phyloP scores from a whole-genome alignment of 1,140 invertebrate genomes.

The Cylas formicarius region DNA sequence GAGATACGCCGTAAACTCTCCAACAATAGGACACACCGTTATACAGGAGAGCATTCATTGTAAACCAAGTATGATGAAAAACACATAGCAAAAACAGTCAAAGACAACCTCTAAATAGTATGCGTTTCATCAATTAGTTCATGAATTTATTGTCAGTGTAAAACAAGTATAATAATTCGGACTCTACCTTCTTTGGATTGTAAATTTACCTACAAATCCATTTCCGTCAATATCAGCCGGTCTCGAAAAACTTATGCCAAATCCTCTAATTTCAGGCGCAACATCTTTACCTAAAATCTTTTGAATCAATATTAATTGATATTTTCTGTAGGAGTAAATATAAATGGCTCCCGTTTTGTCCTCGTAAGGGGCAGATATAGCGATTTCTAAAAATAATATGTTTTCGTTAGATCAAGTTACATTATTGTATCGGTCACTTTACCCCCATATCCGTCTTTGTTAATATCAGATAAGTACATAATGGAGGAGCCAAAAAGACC shows the following conservation, averaged over 20 bases:
- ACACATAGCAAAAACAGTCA: constrained; percentile 3
- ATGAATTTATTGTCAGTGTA: too few species aligned
- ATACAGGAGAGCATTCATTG: too few species aligned
- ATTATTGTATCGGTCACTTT: constrained; percentile 3
- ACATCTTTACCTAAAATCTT: constrained; percentile 40
- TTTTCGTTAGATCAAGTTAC: too few species aligned
- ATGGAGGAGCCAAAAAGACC: constrained; percentile 46
- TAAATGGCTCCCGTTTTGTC: constrained; percentile 45
- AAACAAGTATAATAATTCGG: too few species aligned
- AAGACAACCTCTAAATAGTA: constrained; percentile 8
- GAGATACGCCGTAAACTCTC: too few species aligned
- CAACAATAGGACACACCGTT: too few species aligned
- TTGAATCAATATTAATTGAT: constrained; percentile 45
- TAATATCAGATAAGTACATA: constrained; percentile 46
- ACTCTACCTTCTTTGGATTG: too few species aligned
- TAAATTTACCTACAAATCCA: constrained; percentile 37
- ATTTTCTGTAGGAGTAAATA: constrained; percentile 44
- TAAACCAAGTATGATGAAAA: too few species aligned
- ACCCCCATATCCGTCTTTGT: constrained; percentile 44
- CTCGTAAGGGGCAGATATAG: constrained; percentile 48
- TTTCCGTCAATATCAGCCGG: constrained; percentile 46
- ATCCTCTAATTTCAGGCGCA: constrained; percentile 39
- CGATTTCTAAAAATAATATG: constrained; percentile 41
- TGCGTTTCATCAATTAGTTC: too few species aligned
- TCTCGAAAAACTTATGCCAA: constrained; percentile 47